Evolutionary conservation across 92 coral and sea anemone genomes (phyloP), one percentile per base, ranked within the genome.

Genomic region (Ricordea florida): DNA sequence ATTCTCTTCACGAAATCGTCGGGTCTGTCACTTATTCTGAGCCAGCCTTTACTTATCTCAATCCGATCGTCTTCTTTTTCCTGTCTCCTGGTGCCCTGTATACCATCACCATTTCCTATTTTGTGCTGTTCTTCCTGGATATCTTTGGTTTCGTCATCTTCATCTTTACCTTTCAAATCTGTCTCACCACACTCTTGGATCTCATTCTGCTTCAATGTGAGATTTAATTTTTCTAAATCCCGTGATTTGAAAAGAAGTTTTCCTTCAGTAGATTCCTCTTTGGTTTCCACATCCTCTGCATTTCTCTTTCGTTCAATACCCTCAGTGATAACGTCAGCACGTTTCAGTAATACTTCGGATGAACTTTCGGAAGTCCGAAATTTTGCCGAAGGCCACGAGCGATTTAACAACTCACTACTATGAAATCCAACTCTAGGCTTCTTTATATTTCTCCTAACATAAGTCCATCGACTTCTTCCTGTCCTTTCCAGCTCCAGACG

Each of bases 401-500:
- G 77, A 15, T 70, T 70, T 53, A 70, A 18, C 42, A 70, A 56
- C 25, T 70, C 66, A 29, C 77, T 70, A 53, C 77, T 70, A 23
- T 70, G 77, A 55, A 70, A 70, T 53, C 77, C 77, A 40, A 70
- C 77, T 27, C 28, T 53, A 6, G 77, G 34, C 24, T 70, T 70
- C 20, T 8, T 55, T 31, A 24, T 0, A 30, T 16, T 53, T 9
- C 28, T 55, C 20, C 36, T 40, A 30, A 70, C 77, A 55, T 26
- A 70, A 16, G 77, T 70, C 77, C 77, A 70, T 27, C 50, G 53
- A 53, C 10, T 27, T 40, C 56, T 70, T n/a, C 66, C 77, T 2
- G 65, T 26, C 56, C 82, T 67, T 31, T 85, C 94, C 10, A 41
- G 20, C 28, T 66, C 85, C 28, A 89, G 73, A 6, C 90, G 66